phyloP scores from a whole-genome alignment of 1,140 invertebrate genomes.

The Drosophila melanica region DNA sequence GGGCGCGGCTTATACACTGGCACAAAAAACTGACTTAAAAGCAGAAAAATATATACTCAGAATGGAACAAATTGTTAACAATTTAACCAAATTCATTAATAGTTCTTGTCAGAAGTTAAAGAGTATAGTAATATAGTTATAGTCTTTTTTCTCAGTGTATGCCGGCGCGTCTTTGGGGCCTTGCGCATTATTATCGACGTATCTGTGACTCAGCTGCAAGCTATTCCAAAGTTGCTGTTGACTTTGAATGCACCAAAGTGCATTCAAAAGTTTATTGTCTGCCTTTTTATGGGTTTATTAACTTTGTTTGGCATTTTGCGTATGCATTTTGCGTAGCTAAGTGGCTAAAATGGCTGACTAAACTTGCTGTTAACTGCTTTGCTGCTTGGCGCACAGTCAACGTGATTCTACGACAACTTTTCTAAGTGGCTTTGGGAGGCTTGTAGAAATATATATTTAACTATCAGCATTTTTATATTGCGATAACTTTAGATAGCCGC shows the following conservation, averaged over 20 bases:
- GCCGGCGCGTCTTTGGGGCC: constrained; percentile 15
- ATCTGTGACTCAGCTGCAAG: constrained; percentile 70
- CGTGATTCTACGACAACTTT: background rate
- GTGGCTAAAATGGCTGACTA: constrained; percentile 8
- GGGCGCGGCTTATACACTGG: constrained; percentile 36
- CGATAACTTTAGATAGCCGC: constrained; percentile 20
- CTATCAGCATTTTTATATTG: background rate
- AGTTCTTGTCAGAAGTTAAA: too few species aligned
- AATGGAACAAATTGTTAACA: too few species aligned
- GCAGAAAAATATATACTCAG: background rate
- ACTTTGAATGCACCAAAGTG: constrained; percentile 58
- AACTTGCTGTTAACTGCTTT: constrained; percentile 2
- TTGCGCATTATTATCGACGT: constrained; percentile 51
- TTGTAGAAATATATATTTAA: background rate
- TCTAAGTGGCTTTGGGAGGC: background rate
- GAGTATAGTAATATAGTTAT: background rate
- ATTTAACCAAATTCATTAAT: too few species aligned
- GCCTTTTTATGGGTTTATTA: constrained; percentile 76
- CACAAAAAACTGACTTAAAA: background rate
- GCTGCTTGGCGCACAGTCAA: background rate
- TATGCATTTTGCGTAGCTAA: constrained; percentile 19
- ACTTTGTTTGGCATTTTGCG: constrained; percentile 62
- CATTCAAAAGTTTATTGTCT: constrained; percentile 71
- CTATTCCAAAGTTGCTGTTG: constrained; percentile 51
- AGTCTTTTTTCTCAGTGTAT: constrained; percentile 31